Evolutionary conservation across 1,140 invertebrate genomes (phyloP), one percentile per base, ranked within the genome.

Genomic region (Hypsibius dujardini): DNA sequence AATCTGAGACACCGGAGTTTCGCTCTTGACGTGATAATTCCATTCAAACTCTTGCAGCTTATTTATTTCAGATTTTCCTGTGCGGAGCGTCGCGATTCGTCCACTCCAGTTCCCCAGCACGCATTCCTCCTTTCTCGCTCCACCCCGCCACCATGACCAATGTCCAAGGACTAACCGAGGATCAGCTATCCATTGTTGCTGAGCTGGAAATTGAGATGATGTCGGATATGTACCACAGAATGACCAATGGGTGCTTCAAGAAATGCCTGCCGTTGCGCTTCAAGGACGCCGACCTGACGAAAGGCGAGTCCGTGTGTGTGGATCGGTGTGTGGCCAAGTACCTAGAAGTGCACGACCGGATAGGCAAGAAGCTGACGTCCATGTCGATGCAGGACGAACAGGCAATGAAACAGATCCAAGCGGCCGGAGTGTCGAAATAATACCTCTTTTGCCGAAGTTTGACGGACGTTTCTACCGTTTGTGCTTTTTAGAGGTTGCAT

Each of bases 151-250:
- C 7, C 50, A 56, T 56, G 50, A n/a, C 50, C 7, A 56, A 56
- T 56, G 50, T 56, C n/a, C 50, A 56, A 56, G 50, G 50, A 56
- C 80, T 90, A 71, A 89, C 90, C 73, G 84, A 86, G 45, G 86
- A 88, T 56, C 92, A 92, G 79, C 76, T 93, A 76, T 89, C 92
- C 78, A 79, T 95, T 46, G 88, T 96, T 46, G 90, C 92, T 77
- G 92, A 97, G 74, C 79, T 97, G 74, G 95, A 98, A 81, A 90
- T 98, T 73, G 94, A 98, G 83, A 97, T 97, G 92, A 96, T 97
- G 92, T 90, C 92, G 0, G 94, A 98, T 81, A 93, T 98, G 90
- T 98, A 95, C 80, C 94, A 91, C 77, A 84, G 90, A 74, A 88
- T 98, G 84, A 93, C 92, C 15, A 82, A 84, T 46, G 87, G 92